Evolutionary conservation across 2,888 invertebrate species (phyloP).

Genomic region (Zygaena filipendulae): DNA sequence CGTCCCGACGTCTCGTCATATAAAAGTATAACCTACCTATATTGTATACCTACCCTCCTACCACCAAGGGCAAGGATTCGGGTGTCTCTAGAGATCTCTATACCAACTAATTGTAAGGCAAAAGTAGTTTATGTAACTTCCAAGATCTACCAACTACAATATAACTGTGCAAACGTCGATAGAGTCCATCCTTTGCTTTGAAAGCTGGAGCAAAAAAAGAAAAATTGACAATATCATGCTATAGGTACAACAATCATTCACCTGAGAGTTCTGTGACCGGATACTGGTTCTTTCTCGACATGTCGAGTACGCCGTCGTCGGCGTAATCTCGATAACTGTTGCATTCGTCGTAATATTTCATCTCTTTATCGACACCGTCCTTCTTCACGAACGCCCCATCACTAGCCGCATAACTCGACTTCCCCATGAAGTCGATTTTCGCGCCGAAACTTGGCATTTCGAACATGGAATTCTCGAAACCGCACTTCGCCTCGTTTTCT

Average conservation of each 20-base stretch:
- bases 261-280: constrained; percentile 59
- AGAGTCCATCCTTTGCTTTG: no score
- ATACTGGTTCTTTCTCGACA: constrained; percentile 57
- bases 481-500: constrained; percentile 55
- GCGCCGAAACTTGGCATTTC: constrained; percentile 39
- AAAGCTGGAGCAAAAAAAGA: background rate
- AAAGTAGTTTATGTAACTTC: no score
- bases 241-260: constrained; percentile 12
- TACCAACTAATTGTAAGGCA: no score
- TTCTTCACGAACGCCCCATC: constrained; percentile 37
- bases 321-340: constrained; percentile 43
- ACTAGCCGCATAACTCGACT: constrained; percentile 26
- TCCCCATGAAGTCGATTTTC: constrained; percentile 43
- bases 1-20: no score
- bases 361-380: constrained; percentile 42
- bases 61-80: no score
- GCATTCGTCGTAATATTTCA: constrained; percentile 54
- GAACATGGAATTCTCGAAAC: constrained; percentile 52
- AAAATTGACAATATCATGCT: no score
- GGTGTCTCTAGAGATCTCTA: no score
- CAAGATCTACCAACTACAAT: no score
- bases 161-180: no score
- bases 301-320: constrained; percentile 57
- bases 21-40: no score
- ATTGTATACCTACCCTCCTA: no score